These are phyloP conservation scores for Orchestia grillus DNA, from an alignment of 1,140 invertebrate species.

Conservation along the genomic window DNA sequence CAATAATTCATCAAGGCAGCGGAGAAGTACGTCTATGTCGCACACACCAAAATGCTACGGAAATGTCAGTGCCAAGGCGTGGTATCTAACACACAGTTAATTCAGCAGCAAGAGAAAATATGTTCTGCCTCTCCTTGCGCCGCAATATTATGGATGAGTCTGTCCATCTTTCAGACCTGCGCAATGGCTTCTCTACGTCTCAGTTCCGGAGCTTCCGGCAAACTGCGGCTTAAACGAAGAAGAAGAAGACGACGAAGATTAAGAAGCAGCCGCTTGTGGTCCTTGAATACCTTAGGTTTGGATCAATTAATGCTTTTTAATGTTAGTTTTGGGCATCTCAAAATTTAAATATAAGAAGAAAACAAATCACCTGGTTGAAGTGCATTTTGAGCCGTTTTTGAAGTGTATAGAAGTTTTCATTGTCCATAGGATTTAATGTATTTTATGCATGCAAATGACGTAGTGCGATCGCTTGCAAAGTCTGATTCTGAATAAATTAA, in stretches of 20 bases:
- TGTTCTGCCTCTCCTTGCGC: neutral
- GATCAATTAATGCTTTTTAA: neutral
- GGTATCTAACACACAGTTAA: constrained; percentile 2
- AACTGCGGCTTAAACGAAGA: neutral
- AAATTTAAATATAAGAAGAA: neutral
- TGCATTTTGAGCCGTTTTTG: no score
- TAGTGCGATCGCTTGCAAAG: no score
- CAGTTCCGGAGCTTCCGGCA: neutral
- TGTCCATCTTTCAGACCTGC: constrained; percentile 27
- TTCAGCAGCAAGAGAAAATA: constrained; percentile 4
- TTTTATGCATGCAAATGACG: no score
- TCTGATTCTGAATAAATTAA: no score
- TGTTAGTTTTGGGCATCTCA: neutral
- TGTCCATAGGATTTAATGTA: no score
- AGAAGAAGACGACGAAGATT: no score
- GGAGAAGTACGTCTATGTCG: neutral
- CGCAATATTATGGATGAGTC: neutral
- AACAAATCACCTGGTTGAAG: no score
- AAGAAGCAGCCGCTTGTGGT: neutral
- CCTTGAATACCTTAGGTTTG: neutral
- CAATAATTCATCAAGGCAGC: neutral
- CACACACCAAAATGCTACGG: neutral
- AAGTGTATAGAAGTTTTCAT: no score
- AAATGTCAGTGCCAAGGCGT: constrained; percentile 43
- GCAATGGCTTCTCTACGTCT: neutral